A percentile compares a stretch with the other conserved stretches of the same genome.
Evolutionary conservation across 2,888 invertebrate genomes (phyloP).

Genomic region (Flabesymbios commensalis): DNA sequence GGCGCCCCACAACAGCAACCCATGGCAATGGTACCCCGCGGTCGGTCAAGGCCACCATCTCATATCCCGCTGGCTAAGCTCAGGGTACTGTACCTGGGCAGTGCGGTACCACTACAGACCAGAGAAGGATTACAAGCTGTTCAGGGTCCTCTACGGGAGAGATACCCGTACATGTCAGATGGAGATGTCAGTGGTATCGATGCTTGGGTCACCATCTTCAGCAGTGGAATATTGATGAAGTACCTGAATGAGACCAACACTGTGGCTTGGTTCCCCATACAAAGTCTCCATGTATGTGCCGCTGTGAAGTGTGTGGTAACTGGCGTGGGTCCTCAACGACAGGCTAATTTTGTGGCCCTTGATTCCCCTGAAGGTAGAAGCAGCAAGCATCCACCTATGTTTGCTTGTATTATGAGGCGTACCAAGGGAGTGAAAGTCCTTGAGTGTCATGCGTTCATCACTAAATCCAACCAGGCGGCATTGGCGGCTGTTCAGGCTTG

Average conservation of each 20-base stretch:
- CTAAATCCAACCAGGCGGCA: constrained; percentile 84
- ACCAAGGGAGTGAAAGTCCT: constrained; percentile 54
- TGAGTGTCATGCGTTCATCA: constrained; percentile 59
- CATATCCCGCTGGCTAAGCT: constrained; percentile 41
- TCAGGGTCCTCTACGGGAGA: constrained; percentile 44
- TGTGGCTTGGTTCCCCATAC: constrained; percentile 57
- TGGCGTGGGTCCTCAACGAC: constrained; percentile 34
- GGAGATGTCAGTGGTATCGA: constrained; percentile 51
- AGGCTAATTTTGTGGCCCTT: constrained; percentile 52
- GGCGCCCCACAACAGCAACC: no score
- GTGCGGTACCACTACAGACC: constrained; percentile 56
- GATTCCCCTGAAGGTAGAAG: constrained; percentile 44
- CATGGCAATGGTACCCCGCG: no score
- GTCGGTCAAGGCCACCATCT: no score
- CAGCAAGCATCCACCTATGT: constrained; percentile 53
- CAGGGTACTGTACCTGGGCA: constrained; percentile 59
- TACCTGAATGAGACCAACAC: constrained; percentile 69
- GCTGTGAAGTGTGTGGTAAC: constrained; percentile 54
- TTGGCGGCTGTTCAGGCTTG: constrained; percentile 96
- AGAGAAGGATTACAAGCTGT: constrained; percentile 54
- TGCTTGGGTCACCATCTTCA: constrained; percentile 96
- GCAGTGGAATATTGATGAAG: constrained; percentile 87
- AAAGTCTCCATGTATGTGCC: constrained; percentile 55
- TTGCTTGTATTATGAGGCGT: constrained; percentile 55
- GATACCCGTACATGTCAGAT: constrained; percentile 43